These are phyloP conservation scores for Acanthurus tractus DNA, from an alignment of 2,797 vertebrate species.

Conservation along the genomic window DNA sequence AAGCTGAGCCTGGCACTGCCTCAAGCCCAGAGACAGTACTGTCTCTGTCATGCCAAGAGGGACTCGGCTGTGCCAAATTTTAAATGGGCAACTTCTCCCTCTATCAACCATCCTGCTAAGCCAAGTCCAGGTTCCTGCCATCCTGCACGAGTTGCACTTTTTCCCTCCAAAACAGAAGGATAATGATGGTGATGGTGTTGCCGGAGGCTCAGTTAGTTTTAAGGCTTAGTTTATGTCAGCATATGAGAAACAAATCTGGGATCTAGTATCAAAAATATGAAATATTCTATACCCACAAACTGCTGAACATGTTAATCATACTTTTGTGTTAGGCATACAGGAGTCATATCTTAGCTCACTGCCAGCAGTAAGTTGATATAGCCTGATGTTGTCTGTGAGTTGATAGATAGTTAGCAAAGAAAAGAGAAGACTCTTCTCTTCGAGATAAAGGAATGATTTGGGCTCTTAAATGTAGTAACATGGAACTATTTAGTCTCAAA, in stretches of 20 bases:
- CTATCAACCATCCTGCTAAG: conserved; percentile 55
- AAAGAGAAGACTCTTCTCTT: not conserved
- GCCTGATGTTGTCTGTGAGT: not conserved
- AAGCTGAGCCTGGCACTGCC: conserved; percentile 74
- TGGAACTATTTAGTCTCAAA: not conserved
- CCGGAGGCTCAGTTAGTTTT: conserved; percentile 5
- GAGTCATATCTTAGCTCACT: not conserved
- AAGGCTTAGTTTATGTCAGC: conserved; percentile 1
- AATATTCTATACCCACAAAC: not conserved
- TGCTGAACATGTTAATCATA: not conserved
- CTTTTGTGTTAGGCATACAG: not conserved
- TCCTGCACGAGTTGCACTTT: conserved; percentile 30
- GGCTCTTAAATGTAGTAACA: not conserved
- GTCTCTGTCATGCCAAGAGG: conserved; percentile 59
- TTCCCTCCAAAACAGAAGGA: conserved; percentile 37
- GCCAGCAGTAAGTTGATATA: not conserved
- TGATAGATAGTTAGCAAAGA: not conserved
- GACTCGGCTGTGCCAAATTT: conserved; percentile 64
- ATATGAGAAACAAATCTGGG: not conserved
- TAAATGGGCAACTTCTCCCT: conserved; percentile 72
- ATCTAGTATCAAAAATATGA: not conserved
- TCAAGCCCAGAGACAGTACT: conserved; percentile 54
- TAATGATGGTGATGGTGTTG: conserved; percentile 3
- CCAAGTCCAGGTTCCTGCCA: conserved; percentile 51
- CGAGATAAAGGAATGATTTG: not conserved